Percentiles rank a stretch among this genome's conserved stretches.
phyloP scores from a whole-genome alignment of 1,140 invertebrate genomes.

The Achatina immaculata region DNA sequence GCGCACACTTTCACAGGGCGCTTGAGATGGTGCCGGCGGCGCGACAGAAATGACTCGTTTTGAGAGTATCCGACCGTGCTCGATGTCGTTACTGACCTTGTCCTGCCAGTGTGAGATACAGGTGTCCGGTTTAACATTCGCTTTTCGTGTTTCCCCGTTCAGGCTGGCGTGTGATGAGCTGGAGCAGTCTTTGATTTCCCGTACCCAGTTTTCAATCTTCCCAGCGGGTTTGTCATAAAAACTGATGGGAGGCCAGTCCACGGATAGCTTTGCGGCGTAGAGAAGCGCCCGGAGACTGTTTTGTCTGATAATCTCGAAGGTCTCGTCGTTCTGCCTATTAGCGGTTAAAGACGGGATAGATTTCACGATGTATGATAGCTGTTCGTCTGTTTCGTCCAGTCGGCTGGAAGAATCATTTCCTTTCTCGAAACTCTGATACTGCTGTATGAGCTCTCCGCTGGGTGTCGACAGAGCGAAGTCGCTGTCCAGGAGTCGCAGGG shows the following conservation, averaged over 20 bases:
- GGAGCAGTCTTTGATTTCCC: not conserved
- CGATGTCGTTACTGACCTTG: no score
- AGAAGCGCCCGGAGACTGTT: constrained; percentile 10
- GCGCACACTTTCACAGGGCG: no score
- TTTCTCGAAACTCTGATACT: not conserved
- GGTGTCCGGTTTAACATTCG: not conserved
- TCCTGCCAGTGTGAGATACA: no score
- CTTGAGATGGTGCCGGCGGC: no score
- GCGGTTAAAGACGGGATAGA: not conserved
- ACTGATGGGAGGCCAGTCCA: not conserved
- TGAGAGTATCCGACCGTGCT: no score
- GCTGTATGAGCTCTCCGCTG: not conserved
- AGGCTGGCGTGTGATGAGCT: not conserved
- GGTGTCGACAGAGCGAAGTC: constrained; percentile 1
- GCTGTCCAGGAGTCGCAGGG: not conserved
- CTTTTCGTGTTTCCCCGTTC: not conserved
- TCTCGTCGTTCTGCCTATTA: not conserved
- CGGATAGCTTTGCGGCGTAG: constrained; percentile 1
- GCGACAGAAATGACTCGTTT: no score
- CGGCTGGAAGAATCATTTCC: not conserved
- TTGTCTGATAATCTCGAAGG: not conserved
- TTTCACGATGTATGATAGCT: not conserved
- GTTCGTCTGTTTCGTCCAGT: not conserved
- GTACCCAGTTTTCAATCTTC: not conserved
- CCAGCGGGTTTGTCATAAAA: not conserved